These are phyloP conservation scores for Orius insidiosus DNA, from an alignment of 1,140 invertebrate genomes.

Conservation along the genomic window DNA sequence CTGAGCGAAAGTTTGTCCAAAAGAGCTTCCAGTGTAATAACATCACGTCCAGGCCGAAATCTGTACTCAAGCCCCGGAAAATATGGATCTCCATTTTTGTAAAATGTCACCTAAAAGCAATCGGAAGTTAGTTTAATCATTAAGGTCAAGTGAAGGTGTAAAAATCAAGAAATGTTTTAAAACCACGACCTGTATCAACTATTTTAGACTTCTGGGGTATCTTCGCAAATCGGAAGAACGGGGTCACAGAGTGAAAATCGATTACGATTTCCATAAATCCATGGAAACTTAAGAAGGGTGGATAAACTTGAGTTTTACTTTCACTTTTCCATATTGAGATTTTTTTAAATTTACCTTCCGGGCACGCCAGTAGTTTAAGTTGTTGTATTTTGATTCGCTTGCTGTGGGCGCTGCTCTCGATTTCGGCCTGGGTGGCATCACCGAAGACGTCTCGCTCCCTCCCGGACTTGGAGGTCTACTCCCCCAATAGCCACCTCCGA, in stretches of 20 bases:
- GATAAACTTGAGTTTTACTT: too few species aligned
- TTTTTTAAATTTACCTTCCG: constrained; percentile 24
- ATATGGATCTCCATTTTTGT: constrained; percentile 83
- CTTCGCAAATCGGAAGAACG: too few species aligned
- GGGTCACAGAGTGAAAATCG: too few species aligned
- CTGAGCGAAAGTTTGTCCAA: constrained; percentile 66
- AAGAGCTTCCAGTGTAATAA: constrained; percentile 69
- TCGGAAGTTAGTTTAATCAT: not conserved
- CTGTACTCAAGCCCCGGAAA: constrained; percentile 76
- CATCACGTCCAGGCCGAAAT: constrained; percentile 72
- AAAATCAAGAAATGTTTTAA: not conserved
- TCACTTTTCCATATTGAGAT: too few species aligned
- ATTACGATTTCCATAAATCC: too few species aligned
- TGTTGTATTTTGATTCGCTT: constrained; percentile 36
- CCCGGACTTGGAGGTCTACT: constrained; percentile 20
- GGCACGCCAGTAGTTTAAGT: constrained; percentile 71
- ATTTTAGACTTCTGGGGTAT: too few species aligned
- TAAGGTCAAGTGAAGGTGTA: not conserved
- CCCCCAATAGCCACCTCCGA: constrained; percentile 18
- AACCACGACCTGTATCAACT: too few species aligned
- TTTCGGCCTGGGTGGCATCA: constrained; percentile 19
- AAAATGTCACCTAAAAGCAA: constrained; percentile 66
- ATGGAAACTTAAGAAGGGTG: too few species aligned
- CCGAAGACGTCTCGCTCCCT: constrained; percentile 21
- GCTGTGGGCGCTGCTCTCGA: constrained; percentile 7